Evolutionary conservation across 35 echinoderm and acorn worm species (phyloP), one percentile per base, ranked within the genome.

Genomic region (Hemicentrotus pulcherrimus): DNA sequence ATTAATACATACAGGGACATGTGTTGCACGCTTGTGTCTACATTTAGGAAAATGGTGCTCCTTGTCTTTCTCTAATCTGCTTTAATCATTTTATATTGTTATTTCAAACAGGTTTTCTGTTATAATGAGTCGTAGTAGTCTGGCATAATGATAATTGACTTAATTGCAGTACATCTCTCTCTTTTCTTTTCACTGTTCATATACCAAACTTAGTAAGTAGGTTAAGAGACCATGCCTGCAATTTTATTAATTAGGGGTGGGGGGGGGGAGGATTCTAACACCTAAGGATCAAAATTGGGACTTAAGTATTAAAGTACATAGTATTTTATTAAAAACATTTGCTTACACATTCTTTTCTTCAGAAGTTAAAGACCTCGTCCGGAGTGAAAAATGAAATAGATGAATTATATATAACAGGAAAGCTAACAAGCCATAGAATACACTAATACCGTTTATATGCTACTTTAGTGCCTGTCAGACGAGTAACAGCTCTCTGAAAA

Each of bases 1-100:
- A 90, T 90, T 90, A 41, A 90, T 90, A 41, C 88, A 35, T 90
- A 41, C 18, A 90, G 32, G 19, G 32, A 41, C 32, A 89, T 89
- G 87, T 89, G 87, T 89, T 32, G 24, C 65, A 78, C 65, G 18
- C 65, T 28, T 78, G 22, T 78, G 65, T 78, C 65, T 78, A 78
- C 65, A n/a, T 55, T 10, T 10, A 14, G 50, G 50, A 55, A n/a
- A n/a, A 78, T 78, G 65, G 65, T 78, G 24, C 22, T n/a, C 50
- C 10, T 55, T 78, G 24, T n/a, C 65, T 6, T n/a, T n/a, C 19
- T 78, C 65, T n/a, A 7, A 78, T 28, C 22, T 22, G 22, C 65
- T 78, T 78, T 28, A 9, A 59, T 28, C 65, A 22, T 28, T 16
- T 59, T 59, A 59, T 9, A 14, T 14, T 59, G 52, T 78, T n/a